Evolutionary conservation across 2,888 invertebrate genomes (phyloP), one percentile per base, ranked within the genome.

Genomic region (Phytoseiulus persimilis): DNA sequence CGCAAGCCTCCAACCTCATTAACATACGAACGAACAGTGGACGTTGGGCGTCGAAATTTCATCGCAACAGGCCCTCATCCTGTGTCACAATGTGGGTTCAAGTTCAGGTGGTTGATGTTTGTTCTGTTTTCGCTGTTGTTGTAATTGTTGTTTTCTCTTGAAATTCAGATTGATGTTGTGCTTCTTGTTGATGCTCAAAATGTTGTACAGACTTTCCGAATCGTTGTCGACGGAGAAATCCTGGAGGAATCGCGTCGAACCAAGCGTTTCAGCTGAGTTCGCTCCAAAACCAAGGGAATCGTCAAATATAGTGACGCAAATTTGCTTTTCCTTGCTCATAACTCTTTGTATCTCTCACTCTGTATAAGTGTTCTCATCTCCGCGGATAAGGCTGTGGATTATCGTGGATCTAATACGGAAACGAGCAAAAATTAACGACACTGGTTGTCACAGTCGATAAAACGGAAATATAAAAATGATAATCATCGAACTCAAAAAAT

Each of bases 71-170:
- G 65, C 65, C 65, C 18, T 65, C 18, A 65, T 65, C 65, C 65
- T 65, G 65, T 65, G 65, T 65, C 65, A 65, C 65, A 65, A 65
- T 65, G 65, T 65, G 65, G 65, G 65, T 65, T 65, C 65, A 65
- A 65, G 33, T 6, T 32, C 6, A 28, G 23, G 83, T 87, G 9
- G 87, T 87, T 31, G 87, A 11, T 32, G 87, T 87, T 39, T 39
- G 39, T 39, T 39, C 39, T 33, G 32, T 32, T 87, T 0, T 87
- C 33, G 32, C 5, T n/a, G 84, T 31, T 84, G 84, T 3, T 84
- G n/a, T 84, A 83, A 84, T 87, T 87, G 32, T 87, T 32, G 32
- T 6, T 87, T 33, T n/a, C 33, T 83, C 31, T 87, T 87, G n/a
- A 33, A 18, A 11, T 83, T 83, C 83, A 83, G 31, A 83, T 83